These are phyloP conservation scores for Venustaconcha ellipsiformis DNA, from an alignment of 1,140 invertebrate species.

Conservation along the genomic window DNA sequence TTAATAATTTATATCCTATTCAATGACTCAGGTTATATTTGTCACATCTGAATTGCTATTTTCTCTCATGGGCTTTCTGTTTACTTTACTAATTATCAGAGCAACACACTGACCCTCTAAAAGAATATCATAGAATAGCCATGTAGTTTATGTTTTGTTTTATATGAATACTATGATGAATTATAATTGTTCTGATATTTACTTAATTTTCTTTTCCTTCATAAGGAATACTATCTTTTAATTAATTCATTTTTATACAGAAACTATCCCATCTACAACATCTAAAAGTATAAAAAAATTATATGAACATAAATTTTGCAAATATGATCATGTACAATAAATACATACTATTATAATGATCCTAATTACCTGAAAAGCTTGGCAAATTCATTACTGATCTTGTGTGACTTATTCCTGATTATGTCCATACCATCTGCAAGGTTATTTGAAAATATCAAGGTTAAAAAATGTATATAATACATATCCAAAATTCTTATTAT, in stretches of 20 bases:
- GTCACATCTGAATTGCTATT: too few relatives aligned
- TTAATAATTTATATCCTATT: too few relatives aligned
- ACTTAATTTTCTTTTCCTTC: background rate
- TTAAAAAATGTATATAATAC: slow-evolving; percentile 11
- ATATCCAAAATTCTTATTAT: background rate
- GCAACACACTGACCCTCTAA: too few relatives aligned
- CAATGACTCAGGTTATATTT: too few relatives aligned
- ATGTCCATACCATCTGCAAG: slow-evolving; percentile 68
- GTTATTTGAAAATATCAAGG: slow-evolving; percentile 54
- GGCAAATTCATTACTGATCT: slow-evolving; percentile 74
- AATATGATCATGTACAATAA: background rate
- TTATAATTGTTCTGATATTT: background rate
- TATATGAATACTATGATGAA: background rate
- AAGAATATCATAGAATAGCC: too few relatives aligned
- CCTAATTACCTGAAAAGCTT: slow-evolving; percentile 74
- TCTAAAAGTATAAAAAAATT: background rate
- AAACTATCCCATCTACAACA: background rate
- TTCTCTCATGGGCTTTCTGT: too few relatives aligned
- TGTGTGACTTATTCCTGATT: slow-evolving; percentile 69
- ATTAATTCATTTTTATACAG: background rate
- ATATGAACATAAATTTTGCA: background rate
- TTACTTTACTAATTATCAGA: too few relatives aligned
- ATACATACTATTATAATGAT: background rate
- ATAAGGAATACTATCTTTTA: background rate
- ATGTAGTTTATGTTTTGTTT: background rate